Evolutionary conservation across 2,113 vertebrate genomes (phyloP).

Genomic region (Climacteris rufus): DNA sequence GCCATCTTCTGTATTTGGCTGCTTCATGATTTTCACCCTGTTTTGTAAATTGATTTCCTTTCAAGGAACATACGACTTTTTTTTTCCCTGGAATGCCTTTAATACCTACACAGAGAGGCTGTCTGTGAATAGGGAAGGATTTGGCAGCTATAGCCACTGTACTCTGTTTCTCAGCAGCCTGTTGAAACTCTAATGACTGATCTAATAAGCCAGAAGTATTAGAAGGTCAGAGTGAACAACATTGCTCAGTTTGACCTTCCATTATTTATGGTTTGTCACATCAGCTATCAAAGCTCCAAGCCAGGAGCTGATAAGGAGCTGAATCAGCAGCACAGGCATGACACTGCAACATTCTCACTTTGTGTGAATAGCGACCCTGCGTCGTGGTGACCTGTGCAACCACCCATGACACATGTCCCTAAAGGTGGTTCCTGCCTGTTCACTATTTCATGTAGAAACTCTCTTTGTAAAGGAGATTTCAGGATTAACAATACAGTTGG

Average conservation of each 20-base stretch:
- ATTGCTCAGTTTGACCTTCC: slow-evolving; percentile 47
- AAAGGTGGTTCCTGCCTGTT: slow-evolving; percentile 8
- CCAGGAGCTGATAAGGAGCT: slow-evolving; percentile 24
- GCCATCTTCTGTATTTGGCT: neutral
- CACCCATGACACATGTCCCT: slow-evolving; percentile 16
- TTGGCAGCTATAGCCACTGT: slow-evolving; percentile 31
- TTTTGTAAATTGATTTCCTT: neutral
- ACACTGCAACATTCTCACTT: neutral
- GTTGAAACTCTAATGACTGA: slow-evolving; percentile 41
- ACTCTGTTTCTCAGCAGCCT: slow-evolving; percentile 29
- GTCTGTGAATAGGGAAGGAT: neutral
- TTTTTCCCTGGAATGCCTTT: neutral
- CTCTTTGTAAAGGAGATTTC: neutral
- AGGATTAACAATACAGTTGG: neutral
- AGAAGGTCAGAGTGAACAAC: slow-evolving; percentile 48
- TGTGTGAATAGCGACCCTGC: neutral
- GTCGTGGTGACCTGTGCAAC: slow-evolving; percentile 23
- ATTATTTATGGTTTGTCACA: slow-evolving; percentile 61
- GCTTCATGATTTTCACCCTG: neutral
- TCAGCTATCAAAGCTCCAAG: slow-evolving; percentile 43
- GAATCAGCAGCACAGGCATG: slow-evolving; percentile 54
- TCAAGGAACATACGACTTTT: neutral
- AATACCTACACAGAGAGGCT: neutral
- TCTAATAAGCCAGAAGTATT: slow-evolving; percentile 62
- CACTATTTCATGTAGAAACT: neutral